A percentile compares a stretch with the other conserved stretches of the same genome.
Evolutionary conservation across 2,888 invertebrate species (phyloP).

Genomic region (Napeogenes sylphis): DNA sequence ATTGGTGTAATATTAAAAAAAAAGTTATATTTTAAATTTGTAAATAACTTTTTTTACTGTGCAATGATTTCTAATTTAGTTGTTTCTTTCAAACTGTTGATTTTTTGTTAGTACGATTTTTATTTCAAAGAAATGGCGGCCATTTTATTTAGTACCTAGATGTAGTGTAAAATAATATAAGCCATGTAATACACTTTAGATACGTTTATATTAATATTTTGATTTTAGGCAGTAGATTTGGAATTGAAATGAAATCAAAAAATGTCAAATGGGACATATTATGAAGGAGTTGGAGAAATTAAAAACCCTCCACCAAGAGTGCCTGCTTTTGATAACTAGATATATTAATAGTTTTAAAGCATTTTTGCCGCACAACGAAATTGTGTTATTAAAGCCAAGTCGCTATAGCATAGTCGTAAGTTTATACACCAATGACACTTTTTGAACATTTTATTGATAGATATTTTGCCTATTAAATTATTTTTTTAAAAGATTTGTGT

Average conservation of each 20-base stretch:
- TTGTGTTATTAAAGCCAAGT: conserved; percentile 54
- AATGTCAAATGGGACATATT: conserved; percentile 7
- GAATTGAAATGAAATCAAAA: conserved; percentile 8
- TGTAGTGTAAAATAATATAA: neutral
- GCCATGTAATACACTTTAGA: conserved; percentile 4
- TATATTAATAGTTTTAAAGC: conserved; percentile 35
- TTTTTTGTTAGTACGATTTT: conserved; percentile 13
- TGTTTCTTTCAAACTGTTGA: conserved; percentile 5
- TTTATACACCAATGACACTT: conserved; percentile 75
- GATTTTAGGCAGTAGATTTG: conserved; percentile 22
- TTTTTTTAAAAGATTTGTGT: conserved; percentile 65
- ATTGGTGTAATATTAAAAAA: neutral
- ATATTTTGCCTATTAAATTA: conserved; percentile 76
- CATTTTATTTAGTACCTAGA: conserved; percentile 23
- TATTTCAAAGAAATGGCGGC: conserved; percentile 24
- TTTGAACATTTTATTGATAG: conserved; percentile 73
- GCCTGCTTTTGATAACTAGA: conserved; percentile 54
- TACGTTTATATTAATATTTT: conserved; percentile 24
- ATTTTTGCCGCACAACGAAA: conserved; percentile 53
- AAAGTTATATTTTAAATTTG: neutral
- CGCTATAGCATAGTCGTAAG: conserved; percentile 53
- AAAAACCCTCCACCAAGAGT: conserved; percentile 49
- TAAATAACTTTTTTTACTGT: conserved; percentile 2
- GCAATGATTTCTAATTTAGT: neutral
- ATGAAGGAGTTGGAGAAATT: conserved; percentile 17